These are phyloP conservation scores for Lepus americanus DNA, from an alignment of 2,113 vertebrate species.

Conservation along the genomic window DNA sequence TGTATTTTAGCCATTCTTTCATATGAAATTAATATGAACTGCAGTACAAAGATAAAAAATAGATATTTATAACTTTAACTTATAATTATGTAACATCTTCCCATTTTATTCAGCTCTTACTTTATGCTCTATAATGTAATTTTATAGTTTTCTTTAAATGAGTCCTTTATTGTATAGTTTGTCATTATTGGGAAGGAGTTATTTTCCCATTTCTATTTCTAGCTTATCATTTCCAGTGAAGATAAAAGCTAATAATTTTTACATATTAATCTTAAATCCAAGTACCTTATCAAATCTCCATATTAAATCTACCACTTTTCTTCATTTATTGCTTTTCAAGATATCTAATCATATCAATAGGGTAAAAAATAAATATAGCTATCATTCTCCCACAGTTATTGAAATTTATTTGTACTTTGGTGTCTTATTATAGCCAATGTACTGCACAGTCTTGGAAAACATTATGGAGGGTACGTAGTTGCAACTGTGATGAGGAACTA, in stretches of 20 bases:
- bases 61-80: neutral
- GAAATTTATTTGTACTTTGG: slow-evolving; percentile 31
- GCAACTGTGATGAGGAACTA: neutral
- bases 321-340: slow-evolving; percentile 11
- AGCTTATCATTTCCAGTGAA: slow-evolving; percentile 6
- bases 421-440: neutral
- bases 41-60: neutral
- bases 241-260: slow-evolving; percentile 45
- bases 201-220: slow-evolving; percentile 33
- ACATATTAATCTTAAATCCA: neutral
- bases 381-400: slow-evolving; percentile 16
- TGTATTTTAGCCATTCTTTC: neutral
- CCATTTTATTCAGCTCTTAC: slow-evolving; percentile 1
- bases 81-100: neutral
- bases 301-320: slow-evolving; percentile 40
- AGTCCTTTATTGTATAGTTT: neutral
- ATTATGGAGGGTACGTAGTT: neutral
- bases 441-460: neutral
- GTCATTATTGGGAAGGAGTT: slow-evolving; percentile 18
- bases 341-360: neutral
- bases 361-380: neutral
- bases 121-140: slow-evolving; percentile 7
- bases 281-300: slow-evolving; percentile 1
- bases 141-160: slow-evolving; percentile 35
- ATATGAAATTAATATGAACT: slow-evolving; percentile 37